phyloP scores from a whole-genome alignment of 1,140 invertebrate species.

The Cotesia chilonis region DNA sequence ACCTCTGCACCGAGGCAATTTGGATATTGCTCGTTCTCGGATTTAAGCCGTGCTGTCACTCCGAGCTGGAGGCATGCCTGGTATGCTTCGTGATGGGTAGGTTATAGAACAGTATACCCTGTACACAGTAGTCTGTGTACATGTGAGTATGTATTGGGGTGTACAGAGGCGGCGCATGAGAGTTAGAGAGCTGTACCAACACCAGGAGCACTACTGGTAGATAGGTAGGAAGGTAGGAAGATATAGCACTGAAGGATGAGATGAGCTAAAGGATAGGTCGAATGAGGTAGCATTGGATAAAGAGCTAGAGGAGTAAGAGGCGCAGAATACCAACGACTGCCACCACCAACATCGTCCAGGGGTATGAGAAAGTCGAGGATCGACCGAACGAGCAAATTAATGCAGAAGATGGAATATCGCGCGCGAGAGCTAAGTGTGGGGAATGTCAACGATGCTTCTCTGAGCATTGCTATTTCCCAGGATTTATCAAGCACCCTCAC shows the following conservation, averaged over 20 bases:
- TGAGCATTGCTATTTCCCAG: neutral
- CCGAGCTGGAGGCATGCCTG: constrained; percentile 22
- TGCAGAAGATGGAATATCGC: constrained; percentile 29
- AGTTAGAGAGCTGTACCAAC: no score
- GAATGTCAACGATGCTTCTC: constrained; percentile 16
- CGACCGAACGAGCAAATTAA: constrained; percentile 29
- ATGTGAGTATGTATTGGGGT: no score
- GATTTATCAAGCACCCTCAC: constrained; percentile 8
- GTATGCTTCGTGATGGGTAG: constrained; percentile 20
- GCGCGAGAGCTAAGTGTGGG: constrained; percentile 6
- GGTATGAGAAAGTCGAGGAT: constrained; percentile 20
- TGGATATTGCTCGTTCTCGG: constrained; percentile 54
- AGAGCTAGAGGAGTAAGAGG: neutral
- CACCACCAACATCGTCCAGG: constrained; percentile 18
- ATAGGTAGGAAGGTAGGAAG: neutral
- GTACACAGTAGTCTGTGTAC: no score
- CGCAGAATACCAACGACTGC: neutral
- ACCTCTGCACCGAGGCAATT: constrained; percentile 53
- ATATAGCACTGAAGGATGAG: neutral
- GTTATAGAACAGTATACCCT: neutral
- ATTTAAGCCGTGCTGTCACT: constrained; percentile 46
- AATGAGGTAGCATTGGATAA: no score
- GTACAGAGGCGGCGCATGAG: no score
- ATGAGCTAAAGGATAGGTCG: no score
- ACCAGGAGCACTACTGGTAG: no score